These are phyloP conservation scores for Sparus aurata DNA, from an alignment of 2,797 vertebrate genomes.

Conservation along the genomic window DNA sequence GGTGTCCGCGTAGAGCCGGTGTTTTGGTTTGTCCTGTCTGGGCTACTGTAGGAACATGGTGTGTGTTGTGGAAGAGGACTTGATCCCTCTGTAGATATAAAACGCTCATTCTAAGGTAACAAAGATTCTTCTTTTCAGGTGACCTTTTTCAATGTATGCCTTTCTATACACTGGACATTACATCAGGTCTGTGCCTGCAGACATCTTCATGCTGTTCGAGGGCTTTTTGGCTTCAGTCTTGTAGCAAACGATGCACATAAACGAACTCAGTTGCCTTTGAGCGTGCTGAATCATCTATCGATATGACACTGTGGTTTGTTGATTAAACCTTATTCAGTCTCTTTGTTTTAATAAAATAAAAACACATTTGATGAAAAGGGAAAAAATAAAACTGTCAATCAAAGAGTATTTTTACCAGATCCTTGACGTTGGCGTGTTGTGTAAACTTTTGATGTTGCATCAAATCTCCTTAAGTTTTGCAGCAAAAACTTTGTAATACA, in stretches of 20 bases:
- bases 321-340: not conserved
- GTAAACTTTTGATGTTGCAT: too few relatives aligned
- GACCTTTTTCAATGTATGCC: too few relatives aligned
- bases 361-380: not conserved
- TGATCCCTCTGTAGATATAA: too few relatives aligned
- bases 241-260: not conserved
- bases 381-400: not conserved
- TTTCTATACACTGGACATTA: too few relatives aligned
- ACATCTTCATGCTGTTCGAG: not conserved
- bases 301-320: not conserved
- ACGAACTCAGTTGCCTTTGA: not conserved
- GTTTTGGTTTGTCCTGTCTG: too few relatives aligned
- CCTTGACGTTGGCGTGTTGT: too few relatives aligned
- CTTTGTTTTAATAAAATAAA: not conserved
- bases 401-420: not conserved
- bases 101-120: too few relatives aligned
- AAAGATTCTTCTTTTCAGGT: too few relatives aligned
- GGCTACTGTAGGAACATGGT: too few relatives aligned
- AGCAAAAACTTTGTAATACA: not conserved
- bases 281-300: not conserved
- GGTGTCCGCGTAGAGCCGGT: too few relatives aligned
- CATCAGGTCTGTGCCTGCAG: not conserved
- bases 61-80: too few relatives aligned
- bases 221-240: not conserved
- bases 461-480: not conserved